Evolutionary conservation across 2,113 vertebrate genomes (phyloP), one percentile per base, ranked within the genome.

Genomic region (Daphoenositta chrysoptera): DNA sequence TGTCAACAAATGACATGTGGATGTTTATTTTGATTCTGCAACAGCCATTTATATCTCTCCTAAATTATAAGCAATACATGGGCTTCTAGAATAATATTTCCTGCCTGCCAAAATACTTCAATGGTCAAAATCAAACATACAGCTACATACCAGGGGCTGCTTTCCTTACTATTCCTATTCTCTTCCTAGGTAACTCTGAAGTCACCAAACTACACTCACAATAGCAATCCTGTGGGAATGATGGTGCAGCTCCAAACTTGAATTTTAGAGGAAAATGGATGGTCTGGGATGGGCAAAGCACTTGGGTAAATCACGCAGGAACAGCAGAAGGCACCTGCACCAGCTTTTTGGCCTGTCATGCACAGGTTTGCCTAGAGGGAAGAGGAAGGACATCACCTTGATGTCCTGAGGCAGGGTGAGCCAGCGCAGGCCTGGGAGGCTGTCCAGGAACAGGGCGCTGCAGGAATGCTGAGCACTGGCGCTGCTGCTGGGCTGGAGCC

Each of bases 401-500:
- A 98, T 87, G 51, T 99, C 98, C 28, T 97, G 98, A 13, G 99
- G 99, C 91, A 99, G 95, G 0, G 98, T 97, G 40, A 99, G 98
- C 99, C 99, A 99, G 31, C 97, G 98, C 39, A 99, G 98, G 13
- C 98, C 99, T 1, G 99, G 99, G 42, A 99, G 98, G 10, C 44
- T 97, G 15, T 99, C 98, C 4, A 99, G 90, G 87, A 99, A 98
- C 6, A 98, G 91, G 0, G 98, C 97, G 44, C 97, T 98, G 42
- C 97, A 98, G 63, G 97, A 91, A 21, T 90, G 88, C 2, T 97
- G 96, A 12, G 95, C 64, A 0, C 96, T 54, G 61, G 96, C 82
- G 75, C 97, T 96, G 77, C 94, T 70, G 12, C 77, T 47, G 15
- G 73, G 11, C 61, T 42, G 97, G 15, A 98, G 88, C 10, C 94